Conservation (phyloP, 2,113 vertebrate genomes). For the Pteruthius melanotis region DNA sequence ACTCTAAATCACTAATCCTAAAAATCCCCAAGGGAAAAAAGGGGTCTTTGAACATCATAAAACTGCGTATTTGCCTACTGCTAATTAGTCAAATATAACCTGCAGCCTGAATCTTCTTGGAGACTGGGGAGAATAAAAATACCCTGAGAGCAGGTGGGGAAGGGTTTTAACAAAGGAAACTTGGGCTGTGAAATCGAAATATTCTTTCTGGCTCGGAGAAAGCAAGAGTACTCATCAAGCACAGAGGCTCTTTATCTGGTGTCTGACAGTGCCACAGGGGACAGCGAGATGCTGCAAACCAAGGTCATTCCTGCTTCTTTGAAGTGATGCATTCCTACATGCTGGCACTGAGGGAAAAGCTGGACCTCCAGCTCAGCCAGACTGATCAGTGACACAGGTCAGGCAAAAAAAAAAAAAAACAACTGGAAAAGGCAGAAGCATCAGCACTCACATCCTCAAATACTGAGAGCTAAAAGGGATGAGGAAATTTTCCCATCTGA, state of each 20-base stretch:
- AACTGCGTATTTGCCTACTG: not conserved
- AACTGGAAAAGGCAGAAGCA: not conserved
- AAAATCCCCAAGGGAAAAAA: not conserved
- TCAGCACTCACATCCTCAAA: not conserved
- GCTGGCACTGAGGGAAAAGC: not conserved
- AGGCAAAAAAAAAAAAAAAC: not conserved
- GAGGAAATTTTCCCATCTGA: not conserved
- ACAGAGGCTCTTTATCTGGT: not conserved
- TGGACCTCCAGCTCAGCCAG: not conserved
- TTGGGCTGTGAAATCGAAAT: not conserved
- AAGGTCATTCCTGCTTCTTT: constrained; percentile 17
- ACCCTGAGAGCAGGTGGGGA: not conserved
- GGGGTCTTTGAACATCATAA: not conserved
- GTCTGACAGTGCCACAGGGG: not conserved
- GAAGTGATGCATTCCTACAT: not conserved
- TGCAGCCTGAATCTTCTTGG: not conserved
- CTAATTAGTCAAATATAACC: not conserved
- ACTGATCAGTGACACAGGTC: not conserved
- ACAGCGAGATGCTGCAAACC: not conserved
- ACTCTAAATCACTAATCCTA: not conserved
- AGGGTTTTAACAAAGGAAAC: constrained; percentile 19
- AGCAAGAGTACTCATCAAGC: not conserved
- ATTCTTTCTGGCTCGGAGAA: not conserved
- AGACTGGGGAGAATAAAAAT: not conserved
- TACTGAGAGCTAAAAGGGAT: not conserved